phyloP scores from a whole-genome alignment of 1,140 invertebrate species.

The Bombyx mandarina region DNA sequence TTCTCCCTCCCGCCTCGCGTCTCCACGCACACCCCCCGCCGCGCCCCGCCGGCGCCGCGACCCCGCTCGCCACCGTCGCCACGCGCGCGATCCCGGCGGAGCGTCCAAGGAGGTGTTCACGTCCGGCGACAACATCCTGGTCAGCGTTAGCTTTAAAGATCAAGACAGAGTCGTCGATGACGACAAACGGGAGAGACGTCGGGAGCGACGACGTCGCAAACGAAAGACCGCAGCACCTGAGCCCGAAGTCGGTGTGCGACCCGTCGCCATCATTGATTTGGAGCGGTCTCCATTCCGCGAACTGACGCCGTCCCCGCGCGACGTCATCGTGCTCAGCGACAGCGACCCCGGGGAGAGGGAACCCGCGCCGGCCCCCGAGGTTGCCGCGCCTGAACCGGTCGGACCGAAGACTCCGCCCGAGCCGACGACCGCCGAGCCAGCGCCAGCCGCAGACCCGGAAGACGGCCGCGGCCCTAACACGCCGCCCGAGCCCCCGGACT shows the following conservation, averaged over 20 bases:
- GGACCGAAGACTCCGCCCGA: slow-evolving; percentile 27
- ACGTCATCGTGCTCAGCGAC: slow-evolving; percentile 86
- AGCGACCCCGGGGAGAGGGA: slow-evolving; percentile 77
- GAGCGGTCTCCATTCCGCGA: slow-evolving; percentile 88
- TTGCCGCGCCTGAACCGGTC: slow-evolving; percentile 10
- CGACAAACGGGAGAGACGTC: slow-evolving; percentile 39
- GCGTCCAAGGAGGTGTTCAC: slow-evolving; percentile 92
- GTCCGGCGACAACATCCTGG: slow-evolving; percentile 91
- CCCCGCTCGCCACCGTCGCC: slow-evolving; percentile 37
- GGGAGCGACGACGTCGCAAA: slow-evolving; percentile 52
- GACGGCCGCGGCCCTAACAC: slow-evolving; percentile 71
- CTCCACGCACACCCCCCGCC: slow-evolving; percentile 66
- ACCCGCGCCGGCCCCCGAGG: slow-evolving; percentile 7
- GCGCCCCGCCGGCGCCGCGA: slow-evolving; percentile 53
- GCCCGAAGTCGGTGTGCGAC: slow-evolving; percentile 60
- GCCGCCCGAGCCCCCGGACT: slow-evolving; percentile 75
- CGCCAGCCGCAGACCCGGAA: slow-evolving; percentile 50
- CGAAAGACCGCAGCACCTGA: slow-evolving; percentile 25
- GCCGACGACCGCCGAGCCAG: slow-evolving; percentile 42
- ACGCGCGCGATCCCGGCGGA: slow-evolving; percentile 50
- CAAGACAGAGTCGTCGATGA: slow-evolving; percentile 69
- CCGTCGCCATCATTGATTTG: slow-evolving; percentile 88
- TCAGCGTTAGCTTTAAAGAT: slow-evolving; percentile 91
- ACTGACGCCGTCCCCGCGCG: slow-evolving; percentile 82
- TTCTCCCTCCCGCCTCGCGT: slow-evolving; percentile 29